phyloP scores from a whole-genome alignment of 2,888 invertebrate genomes.

The Eumacrocentrus americanus region DNA sequence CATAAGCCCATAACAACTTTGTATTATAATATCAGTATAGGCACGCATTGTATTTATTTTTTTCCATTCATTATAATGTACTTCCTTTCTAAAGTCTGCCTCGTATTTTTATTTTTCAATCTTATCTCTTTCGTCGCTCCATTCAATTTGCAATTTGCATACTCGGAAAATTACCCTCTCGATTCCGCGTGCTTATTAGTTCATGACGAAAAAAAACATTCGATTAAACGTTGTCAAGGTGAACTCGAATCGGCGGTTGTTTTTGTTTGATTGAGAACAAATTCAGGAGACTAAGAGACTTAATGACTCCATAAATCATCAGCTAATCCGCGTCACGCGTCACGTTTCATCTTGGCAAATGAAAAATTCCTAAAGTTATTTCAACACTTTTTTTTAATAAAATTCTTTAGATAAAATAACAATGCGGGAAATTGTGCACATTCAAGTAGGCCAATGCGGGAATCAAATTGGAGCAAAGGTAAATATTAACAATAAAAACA shows the following conservation, averaged over 20 bases:
- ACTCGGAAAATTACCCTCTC: too few species aligned
- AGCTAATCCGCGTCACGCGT: neutral
- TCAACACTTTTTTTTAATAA: neutral
- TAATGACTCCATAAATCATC: neutral
- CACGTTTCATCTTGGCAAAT: conserved; percentile 1
- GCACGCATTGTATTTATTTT: conserved; percentile 57
- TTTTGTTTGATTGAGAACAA: conserved; percentile 31
- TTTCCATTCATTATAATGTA: conserved; percentile 53
- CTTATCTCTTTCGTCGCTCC: conserved; percentile 14
- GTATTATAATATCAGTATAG: conserved; percentile 56
- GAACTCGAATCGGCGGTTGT: conserved; percentile 33
- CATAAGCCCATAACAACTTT: conserved; percentile 40
- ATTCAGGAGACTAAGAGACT: too few species aligned
- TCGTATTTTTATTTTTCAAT: conserved; percentile 28
- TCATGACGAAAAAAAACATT: conserved; percentile 5
- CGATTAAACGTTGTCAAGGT: conserved; percentile 22
- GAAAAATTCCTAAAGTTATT: conserved; percentile 50
- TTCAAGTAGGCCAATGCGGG: conserved; percentile 87
- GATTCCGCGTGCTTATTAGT: too few species aligned
- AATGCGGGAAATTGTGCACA: conserved; percentile 83
- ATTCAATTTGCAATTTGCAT: too few species aligned
- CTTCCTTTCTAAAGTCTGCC: conserved; percentile 47
- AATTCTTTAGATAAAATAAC: conserved; percentile 43
- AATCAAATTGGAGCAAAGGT: conserved; percentile 84
- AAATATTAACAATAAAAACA: conserved; percentile 36